These are phyloP conservation scores for Squalus acanthias DNA, from an alignment of 2,797 vertebrate species.

Conservation along the genomic window DNA sequence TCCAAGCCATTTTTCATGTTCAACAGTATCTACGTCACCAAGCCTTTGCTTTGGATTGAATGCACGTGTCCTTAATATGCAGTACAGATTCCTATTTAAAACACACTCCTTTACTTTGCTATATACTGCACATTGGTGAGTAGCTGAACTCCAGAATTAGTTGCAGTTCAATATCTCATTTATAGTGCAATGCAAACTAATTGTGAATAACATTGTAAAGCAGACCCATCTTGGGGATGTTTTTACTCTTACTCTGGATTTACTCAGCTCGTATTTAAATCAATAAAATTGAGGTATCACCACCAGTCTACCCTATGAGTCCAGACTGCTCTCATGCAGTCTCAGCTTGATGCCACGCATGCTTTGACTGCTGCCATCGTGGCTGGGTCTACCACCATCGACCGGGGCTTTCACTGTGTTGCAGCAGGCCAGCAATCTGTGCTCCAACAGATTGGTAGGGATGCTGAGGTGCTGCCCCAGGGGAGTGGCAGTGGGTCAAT, in stretches of 20 bases:
- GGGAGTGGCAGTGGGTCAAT: too few species aligned
- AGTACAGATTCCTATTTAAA: background rate
- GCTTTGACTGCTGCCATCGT: too few species aligned
- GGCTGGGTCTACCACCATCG: too few species aligned
- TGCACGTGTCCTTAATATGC: background rate
- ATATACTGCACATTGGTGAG: background rate
- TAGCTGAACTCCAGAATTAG: background rate
- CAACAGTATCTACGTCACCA: background rate
- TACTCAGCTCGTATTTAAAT: background rate
- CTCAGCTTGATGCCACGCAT: too few species aligned
- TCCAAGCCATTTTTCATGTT: background rate
- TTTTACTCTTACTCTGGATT: background rate
- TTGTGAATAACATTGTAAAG: background rate
- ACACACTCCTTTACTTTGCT: background rate
- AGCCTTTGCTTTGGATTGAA: background rate
- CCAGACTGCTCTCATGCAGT: background rate
- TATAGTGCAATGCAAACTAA: background rate
- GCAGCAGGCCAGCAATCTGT: too few species aligned
- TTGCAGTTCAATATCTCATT: background rate
- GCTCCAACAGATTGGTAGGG: too few species aligned
- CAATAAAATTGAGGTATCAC: background rate
- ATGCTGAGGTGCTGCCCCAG: too few species aligned
- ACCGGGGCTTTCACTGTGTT: too few species aligned
- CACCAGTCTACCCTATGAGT: background rate
- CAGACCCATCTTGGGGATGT: background rate